Base-by-base conservation (phyloP, 2,888 invertebrate genomes). In the Chalcis sispes region DNA sequence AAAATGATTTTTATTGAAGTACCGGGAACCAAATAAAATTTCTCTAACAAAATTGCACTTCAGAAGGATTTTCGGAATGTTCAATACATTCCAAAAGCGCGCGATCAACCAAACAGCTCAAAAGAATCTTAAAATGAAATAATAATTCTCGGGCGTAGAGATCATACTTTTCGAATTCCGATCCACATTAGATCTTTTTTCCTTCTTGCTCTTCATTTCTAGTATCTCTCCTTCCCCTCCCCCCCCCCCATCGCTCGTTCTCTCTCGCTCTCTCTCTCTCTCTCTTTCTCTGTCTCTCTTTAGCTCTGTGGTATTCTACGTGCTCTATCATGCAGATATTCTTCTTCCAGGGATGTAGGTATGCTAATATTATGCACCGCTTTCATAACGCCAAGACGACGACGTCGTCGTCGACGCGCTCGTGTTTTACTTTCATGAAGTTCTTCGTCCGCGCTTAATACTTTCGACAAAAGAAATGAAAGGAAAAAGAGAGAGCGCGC, bases 381-480 rank as follows among this genome's bases (percentile, higher is more conserved):
- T 80, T 83, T 82, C 80, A 81, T 82, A 83, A 81, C 81, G 81
- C 76, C 77, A 71, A 74, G 77, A 65, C 77, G 72, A 18, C 48
- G 48, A 25, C 59, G 36, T 32, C 48, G 20, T 23, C 59, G 56
- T 7, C 50, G 48, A 54, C 70, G 52, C 36, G 40, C 56, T 52
- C 81, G 80, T 80, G 81, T 81, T 83, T 83, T 83, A 83, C 82
- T 84, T 83, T 83, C 81, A 81, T 82, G 79, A 82, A 83, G 79
- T 83, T 83, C 81, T 80, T 79, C 72, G 67, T 77, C 79, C 59
- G 67, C 79, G 78, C 79, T 81, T 83, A 83, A 82, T 80, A 80
- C 76, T 82, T 79, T 79, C 70, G 71, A 75, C 79, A 78, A 80
- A 80, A 77, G 72, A 77, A 78, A 69, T 64, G 32, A 70, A 58